Conservation (phyloP, 2,797 vertebrate species). For the Hydrolagus colliei region DNA sequence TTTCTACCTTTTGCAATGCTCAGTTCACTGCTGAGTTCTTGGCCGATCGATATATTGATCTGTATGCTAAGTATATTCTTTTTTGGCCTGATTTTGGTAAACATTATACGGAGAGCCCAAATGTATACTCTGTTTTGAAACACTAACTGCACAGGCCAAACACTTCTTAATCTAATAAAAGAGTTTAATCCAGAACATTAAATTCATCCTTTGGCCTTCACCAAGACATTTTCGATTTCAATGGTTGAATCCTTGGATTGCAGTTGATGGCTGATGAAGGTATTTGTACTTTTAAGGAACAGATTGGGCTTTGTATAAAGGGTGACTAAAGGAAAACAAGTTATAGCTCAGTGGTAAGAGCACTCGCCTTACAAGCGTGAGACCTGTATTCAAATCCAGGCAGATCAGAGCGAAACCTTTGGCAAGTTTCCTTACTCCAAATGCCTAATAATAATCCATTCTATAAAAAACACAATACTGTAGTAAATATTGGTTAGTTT, state of each 20-base stretch:
- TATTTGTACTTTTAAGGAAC: not conserved
- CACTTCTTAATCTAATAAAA: slow-evolving; percentile 5
- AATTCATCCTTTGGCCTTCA: not conserved
- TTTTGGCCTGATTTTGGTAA: not conserved
- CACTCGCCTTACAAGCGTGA: too few relatives aligned
- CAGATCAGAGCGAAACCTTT: too few relatives aligned
- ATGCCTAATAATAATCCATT: too few relatives aligned
- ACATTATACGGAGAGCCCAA: slow-evolving; percentile 10
- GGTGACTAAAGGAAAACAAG: not conserved
- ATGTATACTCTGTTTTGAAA: not conserved
- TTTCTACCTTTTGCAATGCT: too few relatives aligned
- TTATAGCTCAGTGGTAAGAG: too few relatives aligned
- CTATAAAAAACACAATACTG: too few relatives aligned
- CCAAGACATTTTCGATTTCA: not conserved
- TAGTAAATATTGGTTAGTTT: too few relatives aligned
- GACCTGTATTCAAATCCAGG: too few relatives aligned
- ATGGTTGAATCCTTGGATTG: not conserved
- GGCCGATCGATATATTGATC: not conserved
- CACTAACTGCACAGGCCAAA: not conserved
- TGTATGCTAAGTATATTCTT: not conserved
- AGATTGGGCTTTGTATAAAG: not conserved
- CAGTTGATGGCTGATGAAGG: too few relatives aligned
- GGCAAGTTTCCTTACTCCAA: too few relatives aligned
- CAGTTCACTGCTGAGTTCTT: too few relatives aligned
- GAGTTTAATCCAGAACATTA: slow-evolving; percentile 2